Evolutionary conservation across 2,113 vertebrate species (phyloP).

Genomic region (Xenus cinereus): DNA sequence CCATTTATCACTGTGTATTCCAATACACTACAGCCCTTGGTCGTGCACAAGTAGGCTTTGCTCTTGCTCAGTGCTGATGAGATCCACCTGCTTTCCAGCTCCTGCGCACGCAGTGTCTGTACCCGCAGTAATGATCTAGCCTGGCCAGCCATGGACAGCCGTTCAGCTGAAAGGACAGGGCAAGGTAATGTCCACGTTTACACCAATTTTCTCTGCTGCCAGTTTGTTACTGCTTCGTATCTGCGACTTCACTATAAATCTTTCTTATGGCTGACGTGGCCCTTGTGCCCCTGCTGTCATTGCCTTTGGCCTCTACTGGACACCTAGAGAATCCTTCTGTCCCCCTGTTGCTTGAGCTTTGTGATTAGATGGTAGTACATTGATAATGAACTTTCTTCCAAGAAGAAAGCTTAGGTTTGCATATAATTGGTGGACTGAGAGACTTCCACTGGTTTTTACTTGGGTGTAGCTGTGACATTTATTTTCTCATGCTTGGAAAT

Average conservation of each 20-base stretch:
- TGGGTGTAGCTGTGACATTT: neutral
- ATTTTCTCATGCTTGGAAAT: neutral
- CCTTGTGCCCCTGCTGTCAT: neutral
- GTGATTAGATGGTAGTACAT: neutral
- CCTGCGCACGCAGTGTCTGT: neutral
- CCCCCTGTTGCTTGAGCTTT: neutral
- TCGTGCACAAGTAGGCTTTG: neutral
- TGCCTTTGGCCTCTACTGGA: neutral
- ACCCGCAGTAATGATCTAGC: neutral
- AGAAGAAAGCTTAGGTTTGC: neutral
- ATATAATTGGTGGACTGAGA: neutral
- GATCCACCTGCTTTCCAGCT: neutral
- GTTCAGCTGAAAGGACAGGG: neutral
- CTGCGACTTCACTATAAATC: neutral
- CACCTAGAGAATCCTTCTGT: neutral
- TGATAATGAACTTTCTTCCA: neutral
- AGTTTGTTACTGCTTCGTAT: neutral
- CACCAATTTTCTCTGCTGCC: neutral
- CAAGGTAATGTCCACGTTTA: slow-evolving; percentile 35
- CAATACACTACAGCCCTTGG: neutral
- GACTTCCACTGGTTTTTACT: neutral
- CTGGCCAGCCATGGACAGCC: neutral
- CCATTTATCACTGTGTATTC: neutral
- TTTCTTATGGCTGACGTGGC: neutral
- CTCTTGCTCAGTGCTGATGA: neutral